Base-by-base conservation (phyloP, 2,797 vertebrate genomes). In the Ctenopoma kingsleyae region DNA sequence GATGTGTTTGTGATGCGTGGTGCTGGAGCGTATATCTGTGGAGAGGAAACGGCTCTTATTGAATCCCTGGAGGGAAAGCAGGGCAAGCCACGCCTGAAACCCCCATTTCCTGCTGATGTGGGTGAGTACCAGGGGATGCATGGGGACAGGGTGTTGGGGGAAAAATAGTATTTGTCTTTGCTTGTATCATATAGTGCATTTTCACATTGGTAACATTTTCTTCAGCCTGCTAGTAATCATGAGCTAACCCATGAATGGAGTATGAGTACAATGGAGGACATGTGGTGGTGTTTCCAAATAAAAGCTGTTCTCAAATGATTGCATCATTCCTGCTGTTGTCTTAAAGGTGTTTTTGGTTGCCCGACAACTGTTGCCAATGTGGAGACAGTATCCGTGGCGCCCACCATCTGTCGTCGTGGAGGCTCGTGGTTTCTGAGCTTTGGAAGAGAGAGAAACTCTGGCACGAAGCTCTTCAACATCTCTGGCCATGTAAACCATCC, bases 391-490 rank as follows among this genome's bases (percentile, higher is more conserved):
- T 86, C 98, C 0, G 98, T 99, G 80, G 95, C 98, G 0, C 97
- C 98, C 56, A 95, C 96, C 5, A 99, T 99, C 87, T 99, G 98
- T 87, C 96, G 98, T 9, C 97, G 98, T 0, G 96, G 98, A 0
- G 98, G 98, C 0, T 17, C 93, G 0, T 99, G 98, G 98, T 99
- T 99, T 12, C 87, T 94, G 19, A 5, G 96, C 73, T 98, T 99
- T 0, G 97, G 97, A 27, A 95, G 97, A 9, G 97, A 99, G 80
- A 96, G 97, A 49, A 99, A 99, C 80, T 97, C 97, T 0, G 97
- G 98, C 60, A 99, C 98, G 0, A 99, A 99, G 70, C 95, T 99
- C 30, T 99, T 99, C 87, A 99, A 99, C 88, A 98, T 99, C 88
- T 99, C 98, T 0, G 98, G 98, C 17, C 97, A 99, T 0, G 97